These are phyloP conservation scores for Carcinoscorpius rotundicauda DNA, from an alignment of 1,140 invertebrate genomes.

Conservation along the genomic window DNA sequence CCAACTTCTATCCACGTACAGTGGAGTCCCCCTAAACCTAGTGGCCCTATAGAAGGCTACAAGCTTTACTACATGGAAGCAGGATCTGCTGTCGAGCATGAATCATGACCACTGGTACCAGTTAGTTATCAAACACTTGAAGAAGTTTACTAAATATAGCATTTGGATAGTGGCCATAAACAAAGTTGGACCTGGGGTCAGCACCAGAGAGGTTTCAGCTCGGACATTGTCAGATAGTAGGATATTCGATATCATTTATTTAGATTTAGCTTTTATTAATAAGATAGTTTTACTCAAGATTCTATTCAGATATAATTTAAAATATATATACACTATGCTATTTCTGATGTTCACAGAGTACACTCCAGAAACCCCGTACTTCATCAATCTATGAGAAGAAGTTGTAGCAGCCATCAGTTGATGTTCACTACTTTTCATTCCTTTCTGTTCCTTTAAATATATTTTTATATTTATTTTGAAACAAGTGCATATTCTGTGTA, in stretches of 20 bases:
- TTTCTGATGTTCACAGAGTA: too few species aligned
- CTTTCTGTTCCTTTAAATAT: too few species aligned
- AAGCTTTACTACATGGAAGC: constrained; percentile 52
- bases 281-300: too few species aligned
- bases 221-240: constrained; percentile 56
- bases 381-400: too few species aligned
- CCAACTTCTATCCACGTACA: constrained; percentile 52
- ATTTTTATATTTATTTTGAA: too few species aligned
- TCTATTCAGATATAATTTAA: too few species aligned
- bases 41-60: constrained; percentile 48
- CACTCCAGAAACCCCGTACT: too few species aligned
- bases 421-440: too few species aligned
- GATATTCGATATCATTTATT: background rate
- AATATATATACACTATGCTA: too few species aligned
- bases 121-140: constrained; percentile 48
- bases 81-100: constrained; percentile 44
- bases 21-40: constrained; percentile 51
- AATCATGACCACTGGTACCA: constrained; percentile 42
- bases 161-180: constrained; percentile 70
- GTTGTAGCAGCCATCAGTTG: too few species aligned
- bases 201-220: constrained; percentile 57
- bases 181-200: constrained; percentile 62
- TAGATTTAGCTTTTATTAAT: too few species aligned
- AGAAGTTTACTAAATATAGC: constrained; percentile 62
- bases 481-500: too few species aligned